Base-by-base conservation (phyloP, 2,888 invertebrate species). In the Drosophila neotestacea region DNA sequence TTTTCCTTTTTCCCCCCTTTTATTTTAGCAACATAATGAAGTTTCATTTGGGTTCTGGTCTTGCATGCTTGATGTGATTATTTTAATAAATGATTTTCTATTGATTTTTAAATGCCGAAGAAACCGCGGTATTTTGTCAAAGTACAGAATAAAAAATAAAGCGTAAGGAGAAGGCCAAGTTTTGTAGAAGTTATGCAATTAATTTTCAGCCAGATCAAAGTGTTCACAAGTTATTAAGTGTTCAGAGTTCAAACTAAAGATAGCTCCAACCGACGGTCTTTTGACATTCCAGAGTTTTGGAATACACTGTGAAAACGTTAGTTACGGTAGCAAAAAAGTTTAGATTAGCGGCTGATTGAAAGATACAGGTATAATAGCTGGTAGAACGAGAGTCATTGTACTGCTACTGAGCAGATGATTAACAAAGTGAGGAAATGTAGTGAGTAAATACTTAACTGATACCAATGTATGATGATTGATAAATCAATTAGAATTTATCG, bases 51-150 rank as follows among this genome's bases (percentile, higher is more conserved):
- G 52, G 70, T 60, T 79, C 68, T 67, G 67, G 56, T 77, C 65
- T 70, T 75, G 81, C 77, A 71, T 67, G 79, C 76, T 64, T 69
- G 71, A 78, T 73, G 72, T 66, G 65, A 71, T 78, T 79, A 85
- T 80, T 81, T 85, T 74, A 86, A 89, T 81, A 89, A 89, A 86
- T 85, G 87, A 84, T 81, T 83, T 82, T 86, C 81, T 83, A 79
- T 81, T 78, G 74, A 79, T 75, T 80, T 72, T 68, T 61, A 71
- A 77, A 69, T 73, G 44, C 56, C 60, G 13, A 51, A 50, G 67
- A 51, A 66, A 58, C 67, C 48, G 70, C 81, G 73, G 79, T 61
- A 71, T 79, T 85, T 79, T 75, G 75, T 82, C 85, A 85, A 81
- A 80, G 76, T 68, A 41, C 2, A 39, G 13, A 44, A 13, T 32